Evolutionary conservation across 35 echinoderm and acorn worm species (phyloP).

Genomic region (Anneissia japonica): DNA sequence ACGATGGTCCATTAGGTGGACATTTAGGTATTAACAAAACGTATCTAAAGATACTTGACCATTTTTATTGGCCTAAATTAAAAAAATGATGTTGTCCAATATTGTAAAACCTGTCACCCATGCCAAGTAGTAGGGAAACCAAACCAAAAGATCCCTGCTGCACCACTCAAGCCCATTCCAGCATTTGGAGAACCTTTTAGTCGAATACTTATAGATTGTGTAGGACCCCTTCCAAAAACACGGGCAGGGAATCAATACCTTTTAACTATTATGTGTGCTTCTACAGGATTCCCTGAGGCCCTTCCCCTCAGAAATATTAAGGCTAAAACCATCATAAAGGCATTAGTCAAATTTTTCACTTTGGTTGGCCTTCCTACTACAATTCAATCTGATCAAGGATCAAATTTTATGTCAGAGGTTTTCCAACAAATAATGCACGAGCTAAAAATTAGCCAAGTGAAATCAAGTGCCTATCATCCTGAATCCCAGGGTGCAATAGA

Average conservation of each 20-base stretch:
- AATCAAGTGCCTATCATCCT: slow-evolving; percentile 25
- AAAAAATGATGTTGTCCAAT: slow-evolving; percentile 18
- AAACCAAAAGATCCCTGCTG: slow-evolving; percentile 17
- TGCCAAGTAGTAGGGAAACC: slow-evolving; percentile 56
- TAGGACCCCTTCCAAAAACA: slow-evolving; percentile 53
- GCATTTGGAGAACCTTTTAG: slow-evolving; percentile 52
- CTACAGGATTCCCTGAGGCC: slow-evolving; percentile 17
- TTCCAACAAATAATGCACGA: slow-evolving; percentile 30
- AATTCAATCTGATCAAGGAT: slow-evolving; percentile 35
- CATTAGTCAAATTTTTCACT: slow-evolving; percentile 24
- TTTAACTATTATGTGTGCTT: slow-evolving; percentile 30
- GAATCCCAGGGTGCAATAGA: slow-evolving; percentile 38
- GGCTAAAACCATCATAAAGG: neutral
- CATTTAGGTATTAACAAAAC: slow-evolving; percentile 40
- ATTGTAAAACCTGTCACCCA: slow-evolving; percentile 35
- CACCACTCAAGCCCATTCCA: slow-evolving; percentile 36
- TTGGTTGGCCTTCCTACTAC: slow-evolving; percentile 13
- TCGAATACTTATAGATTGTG: slow-evolving; percentile 49
- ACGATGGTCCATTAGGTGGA: slow-evolving; percentile 31
- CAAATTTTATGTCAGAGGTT: slow-evolving; percentile 19
- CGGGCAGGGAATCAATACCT: slow-evolving; percentile 38
- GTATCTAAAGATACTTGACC: slow-evolving; percentile 11
- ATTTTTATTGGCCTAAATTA: slow-evolving; percentile 56
- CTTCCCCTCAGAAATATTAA: slow-evolving; percentile 19
- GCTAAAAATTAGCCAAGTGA: slow-evolving; percentile 1